These are phyloP conservation scores for Ibycter americanus DNA, from an alignment of 2,797 vertebrate genomes.

Conservation along the genomic window DNA sequence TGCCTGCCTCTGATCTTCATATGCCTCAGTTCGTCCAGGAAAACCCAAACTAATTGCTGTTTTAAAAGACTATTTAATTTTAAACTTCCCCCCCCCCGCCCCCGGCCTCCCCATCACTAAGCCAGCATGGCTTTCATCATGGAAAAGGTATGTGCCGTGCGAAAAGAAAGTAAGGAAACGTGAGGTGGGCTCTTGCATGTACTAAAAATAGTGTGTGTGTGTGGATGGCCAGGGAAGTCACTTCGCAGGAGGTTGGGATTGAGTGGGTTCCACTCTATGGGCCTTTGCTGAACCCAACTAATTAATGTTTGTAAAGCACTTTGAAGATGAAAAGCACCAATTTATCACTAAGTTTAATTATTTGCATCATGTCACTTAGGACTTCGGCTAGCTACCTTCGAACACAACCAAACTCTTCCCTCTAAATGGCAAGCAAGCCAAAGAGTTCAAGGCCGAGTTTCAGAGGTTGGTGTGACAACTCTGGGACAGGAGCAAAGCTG, in stretches of 20 bases:
- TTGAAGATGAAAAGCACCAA: conserved; percentile 48
- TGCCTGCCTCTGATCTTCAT: conserved; percentile 72
- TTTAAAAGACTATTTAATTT: conserved; percentile 62
- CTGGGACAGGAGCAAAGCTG: background rate
- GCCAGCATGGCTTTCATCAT: background rate
- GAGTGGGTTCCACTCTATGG: background rate
- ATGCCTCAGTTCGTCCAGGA: conserved; percentile 65
- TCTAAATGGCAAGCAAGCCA: background rate
- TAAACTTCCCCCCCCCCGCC: background rate
- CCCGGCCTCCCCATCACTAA: background rate
- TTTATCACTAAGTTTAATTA: conserved; percentile 39
- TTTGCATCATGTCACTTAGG: conserved; percentile 37
- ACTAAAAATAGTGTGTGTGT: background rate
- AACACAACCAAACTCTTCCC: background rate
- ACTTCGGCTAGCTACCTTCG: conserved; percentile 7
- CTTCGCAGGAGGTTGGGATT: background rate
- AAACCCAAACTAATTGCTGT: conserved; percentile 62
- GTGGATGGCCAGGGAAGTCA: background rate
- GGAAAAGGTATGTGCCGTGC: background rate
- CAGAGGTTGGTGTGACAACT: background rate
- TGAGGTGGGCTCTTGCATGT: background rate
- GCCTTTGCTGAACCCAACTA: background rate
- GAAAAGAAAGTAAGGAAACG: background rate
- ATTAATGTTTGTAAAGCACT: conserved; percentile 33
- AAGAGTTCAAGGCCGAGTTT: background rate